These are phyloP conservation scores for Botia almorhae DNA, from an alignment of 2,797 vertebrate genomes.

Conservation along the genomic window DNA sequence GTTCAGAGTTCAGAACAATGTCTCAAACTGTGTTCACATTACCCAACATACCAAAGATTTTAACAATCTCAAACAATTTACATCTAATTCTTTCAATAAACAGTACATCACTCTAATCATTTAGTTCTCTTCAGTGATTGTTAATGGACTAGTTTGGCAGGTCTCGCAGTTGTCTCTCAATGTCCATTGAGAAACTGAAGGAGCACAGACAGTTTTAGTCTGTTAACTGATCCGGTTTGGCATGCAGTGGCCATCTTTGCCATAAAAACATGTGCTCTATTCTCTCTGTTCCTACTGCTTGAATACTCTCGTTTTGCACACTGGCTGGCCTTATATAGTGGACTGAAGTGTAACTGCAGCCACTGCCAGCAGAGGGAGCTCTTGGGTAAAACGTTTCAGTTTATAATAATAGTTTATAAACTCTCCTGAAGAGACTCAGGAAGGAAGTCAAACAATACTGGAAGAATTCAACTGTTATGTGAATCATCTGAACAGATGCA, in stretches of 20 bases:
- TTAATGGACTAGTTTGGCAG: slow-evolving; percentile 72
- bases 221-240: slow-evolving; percentile 42
- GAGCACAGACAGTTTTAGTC: slow-evolving; percentile 48
- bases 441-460: slow-evolving; percentile 12
- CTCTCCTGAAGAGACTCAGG: background rate
- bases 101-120: no score
- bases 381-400: slow-evolving; percentile 57
- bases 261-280: slow-evolving; percentile 67
- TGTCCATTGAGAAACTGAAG: slow-evolving; percentile 69
- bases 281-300: slow-evolving; percentile 46
- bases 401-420: slow-evolving; percentile 24
- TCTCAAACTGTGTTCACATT: no score
- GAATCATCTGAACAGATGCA: slow-evolving; percentile 12
- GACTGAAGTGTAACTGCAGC: slow-evolving; percentile 30
- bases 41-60: no score
- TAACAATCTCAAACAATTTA: no score
- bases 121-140: slow-evolving; percentile 51
- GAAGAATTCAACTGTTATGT: slow-evolving; percentile 15
- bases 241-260: slow-evolving; percentile 53
- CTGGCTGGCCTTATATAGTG: slow-evolving; percentile 29
- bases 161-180: slow-evolving; percentile 61
- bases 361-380: slow-evolving; percentile 70
- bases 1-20: no score
- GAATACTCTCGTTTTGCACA: slow-evolving; percentile 76
- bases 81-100: no score